Base-by-base conservation (phyloP, 2,797 vertebrate species). In the Dallia pectoralis region DNA sequence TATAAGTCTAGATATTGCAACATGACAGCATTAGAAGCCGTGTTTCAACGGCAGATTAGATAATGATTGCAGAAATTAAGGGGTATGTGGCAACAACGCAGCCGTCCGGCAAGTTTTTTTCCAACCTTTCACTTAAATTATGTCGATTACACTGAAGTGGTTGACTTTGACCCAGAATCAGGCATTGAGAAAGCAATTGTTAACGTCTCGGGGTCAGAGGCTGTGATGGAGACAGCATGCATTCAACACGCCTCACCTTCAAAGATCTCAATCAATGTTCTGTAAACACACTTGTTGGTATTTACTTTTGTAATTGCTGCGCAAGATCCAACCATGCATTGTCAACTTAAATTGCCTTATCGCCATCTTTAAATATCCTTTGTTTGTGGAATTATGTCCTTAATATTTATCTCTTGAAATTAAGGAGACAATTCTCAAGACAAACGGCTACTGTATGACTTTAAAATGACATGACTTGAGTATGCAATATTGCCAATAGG, bases 1-100 rank as follows among this genome's bases (percentile, higher is more conserved):
- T 89, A 87, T 88, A 87, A 15, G 18, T 69, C 32, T 53, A 74
- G 80, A 75, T 68, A 74, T 77, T 85, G 84, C 82, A 84, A 83
- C 81, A 86, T 76, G 75, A 75, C 84, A 69, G 53, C 29, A 16
- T 14, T 44, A 51, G 25, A n/a, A 48, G 62, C 14, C 15, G 14
- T 14, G 16, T 15, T 77, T 53, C 72, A 73, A 27, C 74, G 72
- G 72, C 71, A 0, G 12, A 36, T 66, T 47, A 47, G 70, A 76
- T 74, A 62, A 33, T 8, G 18, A 56, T 16, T 91, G 86, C 77
- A 61, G 80, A 82, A 90, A 91, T 51, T 4, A 68, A 29, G 16
- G 77, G 11, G 61, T 4, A 4, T 40, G 61, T 75, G 76, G 72
- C 88, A 89, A 70, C 67, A 36, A 19, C 4, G 18, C 22, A 77